Evolutionary conservation across 2,113 vertebrate species (phyloP).

Genomic region (Carettochelys insculpta): DNA sequence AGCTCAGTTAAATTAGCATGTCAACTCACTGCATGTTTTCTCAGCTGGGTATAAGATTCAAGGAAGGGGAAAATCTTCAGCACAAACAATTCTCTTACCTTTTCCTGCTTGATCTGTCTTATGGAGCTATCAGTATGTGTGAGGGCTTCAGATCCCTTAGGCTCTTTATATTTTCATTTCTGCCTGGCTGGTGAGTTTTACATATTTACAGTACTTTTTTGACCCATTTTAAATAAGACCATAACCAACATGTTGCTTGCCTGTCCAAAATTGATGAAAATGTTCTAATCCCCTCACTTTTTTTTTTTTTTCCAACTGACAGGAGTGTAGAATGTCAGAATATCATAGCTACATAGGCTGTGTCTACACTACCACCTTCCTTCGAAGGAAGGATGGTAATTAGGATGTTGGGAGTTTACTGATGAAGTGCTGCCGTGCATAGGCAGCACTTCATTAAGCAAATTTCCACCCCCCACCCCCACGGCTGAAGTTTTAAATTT

Average conservation of each 20-base stretch:
- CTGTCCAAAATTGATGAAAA: background rate
- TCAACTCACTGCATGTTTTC: background rate
- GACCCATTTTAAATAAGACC: background rate
- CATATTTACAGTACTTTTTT: background rate
- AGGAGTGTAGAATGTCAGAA: background rate
- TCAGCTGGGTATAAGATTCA: conserved; percentile 34
- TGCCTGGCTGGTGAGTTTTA: conserved; percentile 34
- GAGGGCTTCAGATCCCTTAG: conserved; percentile 10
- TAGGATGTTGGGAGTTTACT: no score
- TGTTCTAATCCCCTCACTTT: background rate
- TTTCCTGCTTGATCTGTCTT: conserved; percentile 53
- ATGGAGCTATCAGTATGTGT: conserved; percentile 15
- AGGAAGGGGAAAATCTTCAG: conserved; percentile 24
- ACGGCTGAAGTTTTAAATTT: no score
- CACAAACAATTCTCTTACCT: background rate
- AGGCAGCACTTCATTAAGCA: no score
- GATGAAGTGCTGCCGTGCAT: no score
- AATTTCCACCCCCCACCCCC: no score
- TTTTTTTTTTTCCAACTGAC: background rate
- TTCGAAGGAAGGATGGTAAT: no score
- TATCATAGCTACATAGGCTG: background rate
- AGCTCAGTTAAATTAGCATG: background rate
- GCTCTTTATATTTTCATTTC: conserved; percentile 32
- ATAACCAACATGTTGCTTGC: background rate
- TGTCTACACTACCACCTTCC: no score